These are phyloP conservation scores for Dasyornis broadbenti DNA, from an alignment of 2,113 vertebrate species.

Conservation along the genomic window DNA sequence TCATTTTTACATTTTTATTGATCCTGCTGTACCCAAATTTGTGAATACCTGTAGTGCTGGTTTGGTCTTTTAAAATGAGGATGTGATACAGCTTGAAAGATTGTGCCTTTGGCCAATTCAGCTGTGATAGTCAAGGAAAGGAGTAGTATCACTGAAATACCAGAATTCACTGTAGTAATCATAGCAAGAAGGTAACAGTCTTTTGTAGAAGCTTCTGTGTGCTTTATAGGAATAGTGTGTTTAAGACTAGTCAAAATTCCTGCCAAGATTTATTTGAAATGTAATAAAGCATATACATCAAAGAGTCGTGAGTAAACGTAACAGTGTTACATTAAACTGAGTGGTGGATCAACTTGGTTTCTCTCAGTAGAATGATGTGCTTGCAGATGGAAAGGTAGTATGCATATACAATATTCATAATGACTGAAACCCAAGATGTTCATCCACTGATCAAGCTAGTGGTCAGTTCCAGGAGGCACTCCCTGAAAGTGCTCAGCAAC, in stretches of 20 bases:
- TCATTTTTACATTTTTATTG: slow-evolving; percentile 23
- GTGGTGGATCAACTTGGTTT: background rate
- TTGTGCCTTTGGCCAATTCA: background rate
- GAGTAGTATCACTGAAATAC: background rate
- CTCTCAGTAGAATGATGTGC: background rate
- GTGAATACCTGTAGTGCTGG: background rate
- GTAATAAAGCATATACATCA: background rate
- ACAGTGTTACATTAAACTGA: background rate
- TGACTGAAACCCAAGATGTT: background rate
- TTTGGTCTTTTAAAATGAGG: slow-evolving; percentile 32
- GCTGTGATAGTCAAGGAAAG: background rate
- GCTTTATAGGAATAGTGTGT: background rate
- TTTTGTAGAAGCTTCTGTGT: background rate
- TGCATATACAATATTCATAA: background rate
- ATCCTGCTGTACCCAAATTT: slow-evolving; percentile 28
- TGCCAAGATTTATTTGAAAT: background rate
- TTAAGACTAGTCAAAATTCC: background rate
- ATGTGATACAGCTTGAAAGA: background rate
- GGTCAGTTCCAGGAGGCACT: background rate
- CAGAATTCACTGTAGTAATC: background rate
- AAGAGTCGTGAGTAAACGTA: background rate
- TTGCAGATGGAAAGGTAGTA: background rate
- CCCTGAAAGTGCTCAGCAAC: background rate
- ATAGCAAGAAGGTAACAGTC: background rate
- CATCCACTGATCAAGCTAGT: background rate